These are phyloP conservation scores for Temnothorax ravouxi DNA, from an alignment of 2,888 invertebrate genomes.

Conservation along the genomic window DNA sequence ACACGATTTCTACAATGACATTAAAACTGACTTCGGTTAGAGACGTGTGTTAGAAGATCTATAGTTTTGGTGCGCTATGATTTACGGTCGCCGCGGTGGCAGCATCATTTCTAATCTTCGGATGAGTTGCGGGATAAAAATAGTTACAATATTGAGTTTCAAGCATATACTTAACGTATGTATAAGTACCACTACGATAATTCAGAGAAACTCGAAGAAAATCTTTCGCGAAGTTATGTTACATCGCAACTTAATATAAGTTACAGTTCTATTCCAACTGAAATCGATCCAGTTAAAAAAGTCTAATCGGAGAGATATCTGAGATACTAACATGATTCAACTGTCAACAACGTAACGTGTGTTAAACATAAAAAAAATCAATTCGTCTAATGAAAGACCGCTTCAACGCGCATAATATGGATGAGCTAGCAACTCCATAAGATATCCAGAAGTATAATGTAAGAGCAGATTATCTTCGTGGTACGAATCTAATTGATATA, in stretches of 20 bases:
- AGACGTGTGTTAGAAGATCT: constrained; percentile 5
- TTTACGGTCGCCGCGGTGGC: background rate
- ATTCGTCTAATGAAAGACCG: background rate
- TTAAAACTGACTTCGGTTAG: constrained; percentile 25
- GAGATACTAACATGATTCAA: constrained; percentile 15
- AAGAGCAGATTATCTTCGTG: constrained; percentile 7
- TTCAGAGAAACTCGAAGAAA: background rate
- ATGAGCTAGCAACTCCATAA: background rate
- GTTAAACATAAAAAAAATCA: constrained; percentile 32
- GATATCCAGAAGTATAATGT: constrained; percentile 12
- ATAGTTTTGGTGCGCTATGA: background rate
- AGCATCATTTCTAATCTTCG: constrained; percentile 4
- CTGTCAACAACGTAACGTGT: constrained; percentile 24
- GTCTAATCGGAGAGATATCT: background rate
- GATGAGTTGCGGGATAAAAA: constrained; percentile 11
- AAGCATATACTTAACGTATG: background rate
- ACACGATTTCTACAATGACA: constrained; percentile 37
- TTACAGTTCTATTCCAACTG: constrained; percentile 35
- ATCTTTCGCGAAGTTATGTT: constrained; percentile 22
- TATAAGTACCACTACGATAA: background rate
- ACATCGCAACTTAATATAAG: constrained; percentile 32
- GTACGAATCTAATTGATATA: constrained; percentile 19
- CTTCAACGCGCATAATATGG: background rate
- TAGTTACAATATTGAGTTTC: constrained; percentile 5
- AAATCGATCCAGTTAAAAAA: constrained; percentile 42